A percentile compares a stretch with the other conserved stretches of the same genome.
These are phyloP conservation scores for Oceanodroma tethys DNA, from an alignment of 2,113 vertebrate genomes.

Conservation along the genomic window DNA sequence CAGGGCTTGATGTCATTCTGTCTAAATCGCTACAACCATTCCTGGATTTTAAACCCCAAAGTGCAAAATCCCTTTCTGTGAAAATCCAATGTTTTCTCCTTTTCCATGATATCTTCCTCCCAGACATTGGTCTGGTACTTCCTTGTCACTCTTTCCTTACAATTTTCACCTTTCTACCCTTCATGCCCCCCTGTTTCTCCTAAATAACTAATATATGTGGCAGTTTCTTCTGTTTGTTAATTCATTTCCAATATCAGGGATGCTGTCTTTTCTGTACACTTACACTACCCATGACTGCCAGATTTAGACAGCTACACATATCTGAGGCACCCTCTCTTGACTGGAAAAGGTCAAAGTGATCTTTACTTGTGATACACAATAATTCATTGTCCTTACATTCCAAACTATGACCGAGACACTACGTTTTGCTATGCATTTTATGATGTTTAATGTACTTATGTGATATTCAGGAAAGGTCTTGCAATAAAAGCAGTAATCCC, in stretches of 20 bases:
- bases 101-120: not conserved
- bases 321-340: not conserved
- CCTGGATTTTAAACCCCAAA: not conserved
- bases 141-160: not conserved
- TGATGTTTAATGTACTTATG: not conserved
- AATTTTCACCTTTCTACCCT: not conserved
- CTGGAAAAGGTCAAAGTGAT: not conserved
- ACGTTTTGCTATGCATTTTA: not conserved
- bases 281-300: not conserved
- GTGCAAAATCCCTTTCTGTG: not conserved
- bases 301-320: not conserved
- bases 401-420: not conserved
- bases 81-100: not conserved
- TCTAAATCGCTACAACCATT: not conserved
- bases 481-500: not conserved
- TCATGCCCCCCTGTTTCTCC: not conserved
- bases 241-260: not conserved
- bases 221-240: not conserved
- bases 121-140: not conserved
- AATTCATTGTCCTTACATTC: not conserved
- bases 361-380: not conserved
- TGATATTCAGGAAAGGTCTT: conserved; percentile 29
- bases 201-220: not conserved
- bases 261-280: not conserved
- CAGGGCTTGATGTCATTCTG: not conserved